Conservation (phyloP, 2,888 invertebrate species). For the Elysia crispata region DNA sequence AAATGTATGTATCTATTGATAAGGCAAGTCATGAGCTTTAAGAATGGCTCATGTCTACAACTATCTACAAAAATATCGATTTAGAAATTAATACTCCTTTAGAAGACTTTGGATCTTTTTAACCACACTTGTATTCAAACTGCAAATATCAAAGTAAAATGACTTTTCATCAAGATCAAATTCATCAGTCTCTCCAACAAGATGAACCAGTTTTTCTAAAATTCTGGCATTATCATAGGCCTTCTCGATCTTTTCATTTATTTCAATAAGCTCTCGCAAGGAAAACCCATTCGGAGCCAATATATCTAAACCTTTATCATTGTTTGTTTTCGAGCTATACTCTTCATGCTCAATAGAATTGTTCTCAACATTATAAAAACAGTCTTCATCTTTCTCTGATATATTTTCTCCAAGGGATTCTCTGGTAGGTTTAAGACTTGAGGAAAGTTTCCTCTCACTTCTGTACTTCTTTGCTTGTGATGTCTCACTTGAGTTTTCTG, state of each 20-base stretch:
- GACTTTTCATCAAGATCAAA: slow-evolving; percentile 41
- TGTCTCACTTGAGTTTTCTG: neutral
- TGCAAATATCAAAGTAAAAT: slow-evolving; percentile 46
- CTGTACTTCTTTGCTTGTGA: neutral
- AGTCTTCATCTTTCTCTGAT: neutral
- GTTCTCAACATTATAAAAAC: slow-evolving; percentile 7
- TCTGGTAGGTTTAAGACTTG: neutral
- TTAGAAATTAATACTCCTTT: slow-evolving; percentile 23
- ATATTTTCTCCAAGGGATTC: neutral
- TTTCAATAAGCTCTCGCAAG: slow-evolving; percentile 41
- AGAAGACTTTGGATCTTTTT: slow-evolving; percentile 41
- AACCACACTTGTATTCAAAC: slow-evolving; percentile 42
- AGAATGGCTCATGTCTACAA: too few relatives aligned
- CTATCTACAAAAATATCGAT: too few relatives aligned
- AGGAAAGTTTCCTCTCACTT: neutral
- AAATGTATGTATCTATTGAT: too few relatives aligned
- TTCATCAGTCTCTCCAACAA: slow-evolving; percentile 47
- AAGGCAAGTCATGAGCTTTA: too few relatives aligned
- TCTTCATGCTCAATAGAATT: neutral
- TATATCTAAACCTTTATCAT: slow-evolving; percentile 32
- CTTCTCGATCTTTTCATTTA: slow-evolving; percentile 50
- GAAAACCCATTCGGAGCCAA: slow-evolving; percentile 48
- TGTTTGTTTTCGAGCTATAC: neutral
- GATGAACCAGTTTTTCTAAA: slow-evolving; percentile 30
- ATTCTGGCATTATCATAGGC: slow-evolving; percentile 37